phyloP scores from a whole-genome alignment of 2,797 vertebrate genomes.

The Argyrosomus regius region DNA sequence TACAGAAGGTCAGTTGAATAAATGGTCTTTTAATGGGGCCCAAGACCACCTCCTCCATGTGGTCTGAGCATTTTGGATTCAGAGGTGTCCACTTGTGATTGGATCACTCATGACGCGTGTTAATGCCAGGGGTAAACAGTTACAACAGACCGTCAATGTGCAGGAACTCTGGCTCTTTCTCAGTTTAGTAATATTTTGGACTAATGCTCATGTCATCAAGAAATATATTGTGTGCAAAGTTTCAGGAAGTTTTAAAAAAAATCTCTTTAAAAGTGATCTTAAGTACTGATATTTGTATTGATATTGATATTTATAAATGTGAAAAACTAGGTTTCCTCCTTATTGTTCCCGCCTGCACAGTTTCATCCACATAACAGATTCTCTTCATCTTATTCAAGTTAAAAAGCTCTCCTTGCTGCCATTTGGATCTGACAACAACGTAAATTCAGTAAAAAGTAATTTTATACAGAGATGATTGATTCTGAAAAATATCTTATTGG shows the following conservation, averaged over 20 bases:
- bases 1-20: no score
- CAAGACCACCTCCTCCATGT: no score
- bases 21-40: no score
- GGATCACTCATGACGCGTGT: no score
- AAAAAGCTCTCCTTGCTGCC: background rate
- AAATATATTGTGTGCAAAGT: background rate
- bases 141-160: background rate
- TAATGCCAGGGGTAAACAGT: background rate
- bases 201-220: background rate
- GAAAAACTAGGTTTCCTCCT: background rate
- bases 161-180: background rate
- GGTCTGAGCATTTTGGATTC: no score
- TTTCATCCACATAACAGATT: background rate
- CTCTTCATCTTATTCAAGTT: background rate
- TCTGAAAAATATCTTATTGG: slow-evolving; percentile 9
- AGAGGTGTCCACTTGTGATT: no score
- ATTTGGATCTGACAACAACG: background rate
- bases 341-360: background rate
- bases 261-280: background rate
- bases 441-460: background rate
- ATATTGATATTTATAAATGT: background rate
- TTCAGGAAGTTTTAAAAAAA: background rate
- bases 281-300: background rate
- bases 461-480: background rate
- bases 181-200: background rate